Evolutionary conservation across 2,888 invertebrate genomes (phyloP).

Genomic region (Gnatocerus cornutus): DNA sequence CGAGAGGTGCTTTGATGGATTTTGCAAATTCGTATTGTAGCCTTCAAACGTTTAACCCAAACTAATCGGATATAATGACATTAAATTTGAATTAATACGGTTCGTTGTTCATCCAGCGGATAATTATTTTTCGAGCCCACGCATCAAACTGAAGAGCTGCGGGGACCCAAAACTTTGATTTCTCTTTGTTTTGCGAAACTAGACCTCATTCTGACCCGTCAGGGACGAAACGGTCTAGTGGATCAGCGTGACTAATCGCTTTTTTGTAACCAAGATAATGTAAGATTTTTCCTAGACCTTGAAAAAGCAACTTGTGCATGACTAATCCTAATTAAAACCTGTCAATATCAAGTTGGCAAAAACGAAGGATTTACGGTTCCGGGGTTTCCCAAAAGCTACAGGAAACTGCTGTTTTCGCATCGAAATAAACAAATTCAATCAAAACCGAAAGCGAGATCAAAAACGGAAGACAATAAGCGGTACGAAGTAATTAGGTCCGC

Average conservation of each 20-base stretch:
- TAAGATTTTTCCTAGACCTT: conserved; percentile 14
- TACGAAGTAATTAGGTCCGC: too few species aligned
- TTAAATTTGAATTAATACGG: neutral
- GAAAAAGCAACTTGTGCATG: conserved; percentile 1
- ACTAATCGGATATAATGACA: neutral
- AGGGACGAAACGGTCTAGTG: conserved; percentile 34
- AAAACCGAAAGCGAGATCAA: neutral
- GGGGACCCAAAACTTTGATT: too few species aligned
- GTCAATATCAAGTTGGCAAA: neutral
- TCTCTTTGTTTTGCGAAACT: conserved; percentile 1
- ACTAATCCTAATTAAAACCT: neutral
- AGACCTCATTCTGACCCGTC: conserved; percentile 2
- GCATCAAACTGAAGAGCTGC: neutral
- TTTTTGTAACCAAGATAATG: conserved; percentile 15
- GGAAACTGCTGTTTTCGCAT: too few species aligned
- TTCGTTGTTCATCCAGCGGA: neutral
- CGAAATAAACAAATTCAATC: too few species aligned
- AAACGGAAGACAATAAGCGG: neutral
- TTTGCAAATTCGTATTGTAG: neutral
- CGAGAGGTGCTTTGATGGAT: neutral
- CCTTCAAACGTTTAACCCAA: neutral
- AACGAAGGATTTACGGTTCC: too few species aligned
- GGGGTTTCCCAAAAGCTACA: too few species aligned
- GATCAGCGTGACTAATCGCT: conserved; percentile 26
- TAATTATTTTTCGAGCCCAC: neutral